A percentile compares a stretch with the other conserved stretches of the same genome.
phyloP scores from a whole-genome alignment of 2,113 vertebrate species.

The Lagenorhynchus albirostris region DNA sequence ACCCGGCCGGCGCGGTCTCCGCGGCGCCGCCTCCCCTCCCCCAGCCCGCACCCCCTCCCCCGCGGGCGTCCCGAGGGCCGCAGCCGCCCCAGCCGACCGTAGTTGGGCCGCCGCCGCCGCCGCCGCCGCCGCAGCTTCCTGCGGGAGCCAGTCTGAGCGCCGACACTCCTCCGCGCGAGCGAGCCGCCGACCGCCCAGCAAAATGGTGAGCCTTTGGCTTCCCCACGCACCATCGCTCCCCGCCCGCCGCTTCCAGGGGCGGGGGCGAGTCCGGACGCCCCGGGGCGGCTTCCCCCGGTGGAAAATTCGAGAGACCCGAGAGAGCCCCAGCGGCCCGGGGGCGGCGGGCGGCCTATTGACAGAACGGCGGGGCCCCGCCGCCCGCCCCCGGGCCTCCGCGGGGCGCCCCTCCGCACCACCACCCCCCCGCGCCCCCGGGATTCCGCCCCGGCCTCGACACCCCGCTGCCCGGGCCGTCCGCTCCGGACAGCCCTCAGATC shows the following conservation, averaged over 20 bases:
- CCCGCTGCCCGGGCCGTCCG: not conserved
- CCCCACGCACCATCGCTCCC: not conserved
- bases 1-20: conserved; percentile 33
- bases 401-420: not conserved
- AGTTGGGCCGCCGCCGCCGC: not conserved
- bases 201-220: conserved; percentile 70
- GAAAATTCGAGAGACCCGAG: conserved; percentile 48
- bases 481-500: not conserved
- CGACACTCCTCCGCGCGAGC: not conserved
- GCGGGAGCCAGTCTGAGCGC: not conserved
- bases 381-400: not conserved
- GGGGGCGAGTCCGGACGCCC: not conserved
- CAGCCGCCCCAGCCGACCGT: not conserved
- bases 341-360: conserved; percentile 1
- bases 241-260: not conserved
- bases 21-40: conserved; percentile 32
- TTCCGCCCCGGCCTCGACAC: not conserved
- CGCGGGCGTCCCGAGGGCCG: conserved; percentile 43
- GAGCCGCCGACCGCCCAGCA: conserved; percentile 59
- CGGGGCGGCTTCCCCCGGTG: not conserved
- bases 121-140: conserved; percentile 2
- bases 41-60: conserved; percentile 9
- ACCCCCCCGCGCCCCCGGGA: not conserved
- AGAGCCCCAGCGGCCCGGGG: not conserved
- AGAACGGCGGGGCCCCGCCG: not conserved